Evolutionary conservation across 2,113 vertebrate species (phyloP).

Genomic region (Psephotus haematonotus): DNA sequence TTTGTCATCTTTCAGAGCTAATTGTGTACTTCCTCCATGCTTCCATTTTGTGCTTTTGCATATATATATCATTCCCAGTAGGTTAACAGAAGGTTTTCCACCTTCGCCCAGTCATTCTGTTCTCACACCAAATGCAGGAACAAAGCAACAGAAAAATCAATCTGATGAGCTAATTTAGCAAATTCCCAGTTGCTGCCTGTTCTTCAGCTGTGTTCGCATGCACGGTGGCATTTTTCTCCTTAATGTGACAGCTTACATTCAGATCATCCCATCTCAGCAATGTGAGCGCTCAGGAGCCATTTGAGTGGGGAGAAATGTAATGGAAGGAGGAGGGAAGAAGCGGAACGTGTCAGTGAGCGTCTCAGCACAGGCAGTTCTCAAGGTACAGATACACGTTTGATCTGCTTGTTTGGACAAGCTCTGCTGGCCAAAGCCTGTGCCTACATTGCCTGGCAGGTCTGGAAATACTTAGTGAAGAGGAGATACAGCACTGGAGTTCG

Average conservation of each 20-base stretch:
- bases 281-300: background rate
- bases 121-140: background rate
- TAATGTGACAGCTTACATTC: background rate
- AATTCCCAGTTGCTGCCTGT: background rate
- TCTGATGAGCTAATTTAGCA: background rate
- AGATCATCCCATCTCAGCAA: background rate
- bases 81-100: background rate
- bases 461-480: background rate
- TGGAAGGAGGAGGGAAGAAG: background rate
- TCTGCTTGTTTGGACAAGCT: no score
- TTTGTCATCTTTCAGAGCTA: background rate
- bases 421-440: rapidly evolving
- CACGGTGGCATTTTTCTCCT: background rate
- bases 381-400: rapidly evolving
- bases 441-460: rapidly evolving
- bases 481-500: background rate
- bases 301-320: background rate
- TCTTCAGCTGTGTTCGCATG: background rate
- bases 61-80: background rate
- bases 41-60: background rate
- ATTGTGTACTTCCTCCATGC: background rate
- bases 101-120: background rate
- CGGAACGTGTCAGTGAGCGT: background rate
- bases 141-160: background rate
- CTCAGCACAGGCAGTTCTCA: background rate